Evolutionary conservation across 2,113 vertebrate species (phyloP), one percentile per base, ranked within the genome.

Genomic region (Aphelocoma coerulescens): DNA sequence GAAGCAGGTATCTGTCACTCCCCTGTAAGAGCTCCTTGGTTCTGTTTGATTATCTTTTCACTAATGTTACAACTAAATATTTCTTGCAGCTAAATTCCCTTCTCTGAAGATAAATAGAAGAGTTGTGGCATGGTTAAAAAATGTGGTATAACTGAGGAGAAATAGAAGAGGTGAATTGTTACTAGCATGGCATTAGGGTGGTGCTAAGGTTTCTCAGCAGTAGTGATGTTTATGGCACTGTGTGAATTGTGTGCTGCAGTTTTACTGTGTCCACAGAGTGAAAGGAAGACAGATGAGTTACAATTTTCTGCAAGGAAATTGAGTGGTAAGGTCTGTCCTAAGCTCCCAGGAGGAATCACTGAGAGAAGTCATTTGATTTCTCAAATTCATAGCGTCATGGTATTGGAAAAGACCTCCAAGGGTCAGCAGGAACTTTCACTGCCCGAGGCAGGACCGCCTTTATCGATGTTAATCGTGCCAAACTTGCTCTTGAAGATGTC

Each of bases 201-300:
- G 14, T 80, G 75, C 51, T 57, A 17, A 77, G 16, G 11, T 83
- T 85, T 72, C 72, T 78, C 79, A 86, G 65, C 51, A 68, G 20
- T 2, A 26, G 35, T 15, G 51, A 10, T 67, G 32, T 69, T 58
- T 83, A 83, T 27, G 19, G 30, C 28, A 49, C 32, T 26, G 46
- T 57, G 52, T 2, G 18, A 63, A 55, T 62, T 55, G 61, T 4
- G 2, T 77, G 65, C 68, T 85, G 48, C 79, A 63, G 43, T 49
- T 91, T 84, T 44, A 77, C 48, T 63, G 21, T 68, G 67, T 41
- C 73, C 6, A 30, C 41, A 65, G 73, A 87, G 30, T 22, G 57
- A 89, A 93, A 95, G 55, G 85, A 94, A 96, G 79, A 92, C 37
- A 11, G 95, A 96, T n/a, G 88, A 63, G 65, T 85, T 93, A 63